Conservation (phyloP, 1,140 invertebrate species). For the Akabosia matsudoensis region DNA sequence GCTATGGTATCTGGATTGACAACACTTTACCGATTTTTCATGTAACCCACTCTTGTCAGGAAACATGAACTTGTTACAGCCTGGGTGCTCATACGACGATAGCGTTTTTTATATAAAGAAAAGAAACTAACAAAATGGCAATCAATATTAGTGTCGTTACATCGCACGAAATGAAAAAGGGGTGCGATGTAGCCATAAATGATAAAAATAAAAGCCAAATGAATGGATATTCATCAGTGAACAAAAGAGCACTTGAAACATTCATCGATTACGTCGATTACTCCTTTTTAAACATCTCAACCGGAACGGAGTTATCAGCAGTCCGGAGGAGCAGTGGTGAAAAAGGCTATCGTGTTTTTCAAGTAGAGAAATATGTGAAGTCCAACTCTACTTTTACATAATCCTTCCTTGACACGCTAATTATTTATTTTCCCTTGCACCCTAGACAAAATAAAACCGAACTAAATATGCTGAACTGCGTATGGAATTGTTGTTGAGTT, state of each 20-base stretch:
- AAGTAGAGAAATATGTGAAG: background rate
- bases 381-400: conserved; percentile 2
- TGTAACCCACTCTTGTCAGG: too few species aligned
- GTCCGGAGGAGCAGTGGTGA: background rate
- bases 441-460: background rate
- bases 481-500: background rate
- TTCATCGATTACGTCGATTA: background rate
- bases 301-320: background rate
- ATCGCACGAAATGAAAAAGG: background rate
- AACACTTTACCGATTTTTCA: too few species aligned
- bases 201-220: background rate
- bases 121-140: too few species aligned
- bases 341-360: background rate
- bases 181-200: background rate
- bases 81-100: too few species aligned
- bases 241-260: conserved; percentile 18
- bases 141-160: too few species aligned
- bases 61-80: too few species aligned
- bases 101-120: too few species aligned
- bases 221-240: background rate
- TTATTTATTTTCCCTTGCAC: conserved; percentile 13
- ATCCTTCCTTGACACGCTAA: conserved; percentile 14
- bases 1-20: too few species aligned
- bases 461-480: background rate
- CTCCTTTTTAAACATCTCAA: background rate